Evolutionary conservation across 1,140 invertebrate species (phyloP).

Genomic region (Choristoneura fumiferana): DNA sequence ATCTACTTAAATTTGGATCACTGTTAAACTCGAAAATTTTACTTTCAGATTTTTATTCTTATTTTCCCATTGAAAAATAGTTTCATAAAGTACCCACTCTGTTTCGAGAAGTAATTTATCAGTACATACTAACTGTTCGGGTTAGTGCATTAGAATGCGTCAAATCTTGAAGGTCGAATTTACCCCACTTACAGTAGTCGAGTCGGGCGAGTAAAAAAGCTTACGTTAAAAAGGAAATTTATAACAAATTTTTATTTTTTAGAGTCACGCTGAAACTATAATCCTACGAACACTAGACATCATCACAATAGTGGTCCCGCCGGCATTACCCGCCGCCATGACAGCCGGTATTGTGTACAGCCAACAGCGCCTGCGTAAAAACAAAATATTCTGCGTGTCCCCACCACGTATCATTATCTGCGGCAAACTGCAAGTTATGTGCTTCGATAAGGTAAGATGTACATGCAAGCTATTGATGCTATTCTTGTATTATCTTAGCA

Average conservation of each 20-base stretch:
- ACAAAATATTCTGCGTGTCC: conserved; percentile 94
- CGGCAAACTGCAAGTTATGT: conserved; percentile 94
- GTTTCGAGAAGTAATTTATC: too few relatives aligned
- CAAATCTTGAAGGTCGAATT: too few relatives aligned
- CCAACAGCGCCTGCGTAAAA: conserved; percentile 87
- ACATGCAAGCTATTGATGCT: neutral
- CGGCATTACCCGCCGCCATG: conserved; percentile 96
- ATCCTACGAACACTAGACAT: conserved; percentile 88
- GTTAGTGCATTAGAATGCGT: too few relatives aligned
- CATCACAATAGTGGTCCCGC: conserved; percentile 96
- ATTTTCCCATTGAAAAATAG: too few relatives aligned
- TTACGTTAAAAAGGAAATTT: neutral
- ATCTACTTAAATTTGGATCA: too few relatives aligned
- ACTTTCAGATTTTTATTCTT: too few relatives aligned
- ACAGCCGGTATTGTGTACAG: conserved; percentile 92
- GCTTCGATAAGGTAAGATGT: conserved; percentile 92
- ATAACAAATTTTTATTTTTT: conserved; percentile 7
- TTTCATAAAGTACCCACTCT: too few relatives aligned
- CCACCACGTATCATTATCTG: conserved; percentile 93
- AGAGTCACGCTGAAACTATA: conserved; percentile 73
- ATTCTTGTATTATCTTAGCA: too few relatives aligned
- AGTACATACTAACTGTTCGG: too few relatives aligned
- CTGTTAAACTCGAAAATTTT: too few relatives aligned
- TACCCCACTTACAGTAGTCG: too few relatives aligned
- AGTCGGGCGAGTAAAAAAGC: too few relatives aligned